Percentiles rank a stretch among this genome's conserved stretches.
Evolutionary conservation across 2,888 invertebrate species (phyloP).

Genomic region (Pecten maximus): DNA sequence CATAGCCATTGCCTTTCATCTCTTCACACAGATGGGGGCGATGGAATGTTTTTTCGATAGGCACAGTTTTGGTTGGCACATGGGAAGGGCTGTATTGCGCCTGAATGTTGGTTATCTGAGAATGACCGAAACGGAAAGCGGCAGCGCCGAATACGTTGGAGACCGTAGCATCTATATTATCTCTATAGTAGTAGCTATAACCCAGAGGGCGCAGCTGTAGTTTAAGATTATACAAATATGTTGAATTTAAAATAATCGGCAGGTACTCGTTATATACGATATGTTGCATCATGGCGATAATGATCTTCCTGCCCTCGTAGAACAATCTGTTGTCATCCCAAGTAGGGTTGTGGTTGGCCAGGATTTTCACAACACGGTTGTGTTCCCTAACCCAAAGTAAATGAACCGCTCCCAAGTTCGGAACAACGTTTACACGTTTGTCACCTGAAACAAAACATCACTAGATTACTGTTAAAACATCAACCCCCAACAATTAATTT

Average conservation of each 20-base stretch:
- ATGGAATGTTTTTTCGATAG: background rate
- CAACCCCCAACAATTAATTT: no score
- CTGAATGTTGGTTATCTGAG: constrained; percentile 16
- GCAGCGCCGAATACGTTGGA: background rate
- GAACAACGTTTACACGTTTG: background rate
- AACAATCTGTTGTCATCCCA: constrained; percentile 37
- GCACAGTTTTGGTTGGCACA: background rate
- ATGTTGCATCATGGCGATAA: constrained; percentile 2
- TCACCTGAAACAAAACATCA: constrained; percentile 1
- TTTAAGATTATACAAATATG: background rate
- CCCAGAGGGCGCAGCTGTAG: background rate
- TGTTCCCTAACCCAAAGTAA: constrained; percentile 31
- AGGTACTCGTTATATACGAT: background rate
- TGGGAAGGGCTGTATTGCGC: background rate
- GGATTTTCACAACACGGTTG: background rate
- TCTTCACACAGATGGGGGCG: background rate
- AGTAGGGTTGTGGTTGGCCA: background rate
- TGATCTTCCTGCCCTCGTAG: background rate
- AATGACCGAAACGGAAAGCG: constrained; percentile 4
- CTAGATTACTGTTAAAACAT: no score
- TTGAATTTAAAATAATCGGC: background rate
- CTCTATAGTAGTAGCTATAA: background rate
- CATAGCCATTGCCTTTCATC: background rate
- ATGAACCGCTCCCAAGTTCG: background rate
- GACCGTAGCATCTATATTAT: background rate